Base-by-base conservation (phyloP, 2,888 invertebrate species). In the Vanessa cardui region DNA sequence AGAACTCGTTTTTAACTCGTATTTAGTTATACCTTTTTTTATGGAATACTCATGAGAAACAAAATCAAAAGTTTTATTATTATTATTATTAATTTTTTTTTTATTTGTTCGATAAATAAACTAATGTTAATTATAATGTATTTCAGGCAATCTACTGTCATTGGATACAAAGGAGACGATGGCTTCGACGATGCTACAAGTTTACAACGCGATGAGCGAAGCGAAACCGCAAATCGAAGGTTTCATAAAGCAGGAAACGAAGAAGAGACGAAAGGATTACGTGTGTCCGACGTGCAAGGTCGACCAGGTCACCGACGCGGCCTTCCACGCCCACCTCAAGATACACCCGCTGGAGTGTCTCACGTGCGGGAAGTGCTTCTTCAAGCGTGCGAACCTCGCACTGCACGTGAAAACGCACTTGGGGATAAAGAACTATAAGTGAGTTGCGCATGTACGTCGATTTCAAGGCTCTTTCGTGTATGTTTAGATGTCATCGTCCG, bases 311-410 rank as follows among this genome's bases (percentile, higher is more conserved):
- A 95, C 94, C 0, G 96, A 96, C 16, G 93, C 94, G 15, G 92
- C 94, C 12, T 97, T 95, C 82, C 95, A 95, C 73, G 94, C 94
- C 5, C 97, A 97, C 83, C 92, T 97, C 47, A 95, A 95, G 78
- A 93, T 95, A 54, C 97, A 97, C 84, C 97, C 97, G 0, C 92
- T 97, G 64, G 97, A 97, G 86, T 97, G 97, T 76, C 94, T 95
- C 70, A 95, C 96, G 20, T 97, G 97, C 80, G 96, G 96, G 16
- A 97, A 97, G 81, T 95, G 95, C 80, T 97, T 96, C 92, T 95
- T 94, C 79, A 92, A 95, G 20, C 94, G 95, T 82, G 95, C 95
- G 73, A 96, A 96, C 84, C 94, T 96, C 71, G 95, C 96, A 60
- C 86, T 97, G 52, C 97, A 97, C 83, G 94, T 96, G 83, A 96